Conservation (phyloP, 1,140 invertebrate genomes). For the Microplitis mediator region DNA sequence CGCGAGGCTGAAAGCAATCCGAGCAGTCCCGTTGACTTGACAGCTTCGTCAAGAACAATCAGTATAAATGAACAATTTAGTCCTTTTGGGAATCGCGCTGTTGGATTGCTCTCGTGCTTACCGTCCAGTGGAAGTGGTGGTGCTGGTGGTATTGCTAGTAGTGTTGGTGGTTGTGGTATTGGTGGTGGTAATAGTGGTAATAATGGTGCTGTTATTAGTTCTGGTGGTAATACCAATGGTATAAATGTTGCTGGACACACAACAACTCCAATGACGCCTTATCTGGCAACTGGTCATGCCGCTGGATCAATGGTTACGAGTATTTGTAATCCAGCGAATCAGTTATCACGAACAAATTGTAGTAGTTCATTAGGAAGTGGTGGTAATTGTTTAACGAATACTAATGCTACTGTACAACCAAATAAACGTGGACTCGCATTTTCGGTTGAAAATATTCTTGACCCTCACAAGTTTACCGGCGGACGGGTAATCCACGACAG, state of each 20-base stretch:
- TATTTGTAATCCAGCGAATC: conserved; percentile 41
- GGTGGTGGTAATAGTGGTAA: conserved; percentile 28
- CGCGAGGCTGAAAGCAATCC: conserved; percentile 52
- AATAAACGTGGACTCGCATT: conserved; percentile 72
- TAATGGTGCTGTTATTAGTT: neutral
- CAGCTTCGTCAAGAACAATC: conserved; percentile 49
- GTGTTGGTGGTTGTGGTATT: conserved; percentile 26
- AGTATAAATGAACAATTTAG: conserved; percentile 44
- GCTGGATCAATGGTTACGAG: conserved; percentile 47
- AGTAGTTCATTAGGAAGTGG: conserved; percentile 1
- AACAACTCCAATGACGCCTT: conserved; percentile 4
- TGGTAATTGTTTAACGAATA: conserved; percentile 45
- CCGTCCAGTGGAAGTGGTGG: conserved; percentile 35
- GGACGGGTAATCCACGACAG: conserved; percentile 48
- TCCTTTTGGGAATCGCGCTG: conserved; percentile 41
- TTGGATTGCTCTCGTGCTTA: conserved; percentile 46
- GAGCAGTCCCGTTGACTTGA: conserved; percentile 58
- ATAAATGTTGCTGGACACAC: neutral
- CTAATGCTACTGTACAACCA: conserved; percentile 42
- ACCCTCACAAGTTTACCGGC: conserved; percentile 89
- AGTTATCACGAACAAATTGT: conserved; percentile 14
- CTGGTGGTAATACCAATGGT: neutral
- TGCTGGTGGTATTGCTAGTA: conserved; percentile 18
- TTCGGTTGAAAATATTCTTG: conserved; percentile 90
- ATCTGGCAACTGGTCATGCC: conserved; percentile 38